Evolutionary conservation across 2,888 invertebrate species (phyloP), one percentile per base, ranked within the genome.

Genomic region (Boloria selene): DNA sequence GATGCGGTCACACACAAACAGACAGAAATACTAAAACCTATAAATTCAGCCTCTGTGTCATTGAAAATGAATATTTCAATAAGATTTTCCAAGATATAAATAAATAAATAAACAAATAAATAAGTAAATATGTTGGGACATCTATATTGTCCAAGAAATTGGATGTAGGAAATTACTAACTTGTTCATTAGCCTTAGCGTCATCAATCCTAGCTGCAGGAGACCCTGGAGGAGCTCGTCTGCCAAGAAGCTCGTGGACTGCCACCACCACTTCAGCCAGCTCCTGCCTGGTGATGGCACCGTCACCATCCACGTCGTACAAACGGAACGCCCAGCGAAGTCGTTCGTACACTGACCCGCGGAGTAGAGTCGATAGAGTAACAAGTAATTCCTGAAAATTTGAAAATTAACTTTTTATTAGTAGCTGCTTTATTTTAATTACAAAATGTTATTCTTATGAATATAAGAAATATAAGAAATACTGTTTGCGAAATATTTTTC

Each of bases 241-340:
- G 0, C 97, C 97, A 93, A 97, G 95, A 82, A 99, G 94, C 86
- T 98, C 98, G 85, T 99, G 98, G 14, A 99, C 96, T 4, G 98
- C 97, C n/a, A 88, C 85, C 70, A 91, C 91, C 56, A 90, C 97
- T 88, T 98, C 97, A 3, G 96, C 95, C 76, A 99, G 93, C 89
- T 99, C 98, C 96, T 74, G 96, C 93, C 97, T 94, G 61, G 98
- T 98, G 82, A 99, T 98, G 80, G 97, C 97, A 0, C 99, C 99
- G 84, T 99, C 98, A 0, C 97, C 98, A 81, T 99, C 98, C 71
- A 98, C 95, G 88, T 99, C 99, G 88, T 99, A 99, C 65, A 99
- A 92, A 76, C 97, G 96, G 93, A 99, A 99, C 16, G 98, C 98
- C 98, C 99, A 99, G 80, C 97, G 95, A 54, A 99, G 94, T 70